Base-by-base conservation (phyloP, 2,113 vertebrate genomes). In the Lates calcarifer region DNA sequence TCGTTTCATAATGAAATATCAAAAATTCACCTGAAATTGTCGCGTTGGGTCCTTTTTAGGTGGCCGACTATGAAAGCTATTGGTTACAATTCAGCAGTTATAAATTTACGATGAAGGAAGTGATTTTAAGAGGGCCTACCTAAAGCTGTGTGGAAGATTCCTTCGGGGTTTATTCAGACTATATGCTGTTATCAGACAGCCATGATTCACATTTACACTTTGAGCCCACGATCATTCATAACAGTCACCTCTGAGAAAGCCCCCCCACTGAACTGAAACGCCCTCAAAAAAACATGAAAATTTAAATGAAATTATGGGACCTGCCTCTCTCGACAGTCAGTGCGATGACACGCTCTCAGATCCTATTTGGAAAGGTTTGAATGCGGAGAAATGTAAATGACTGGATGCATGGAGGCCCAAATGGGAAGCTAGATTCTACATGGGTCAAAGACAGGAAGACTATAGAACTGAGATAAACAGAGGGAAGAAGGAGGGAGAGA, bases 341-440 rank as follows among this genome's bases (percentile, higher is more conserved):
- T 70, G 78, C 83, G 75, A 91, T 92, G 93, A 90, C 88, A 93
- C 89, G 91, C 91, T 90, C 90, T 93, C 91, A 90, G 84, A 84
- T 94, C 87, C 80, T 67, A 83, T 93, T 93, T 93, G 70, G 64
- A 71, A 47, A 53, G 69, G 74, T 86, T 66, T 90, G 84, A 91
- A 87, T 83, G 90, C 86, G 82, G 72, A 81, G 74, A 90, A 92
- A 90, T 89, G 86, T 88, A 92, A 90, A 88, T 87, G 83, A 78
- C 78, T 88, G 86, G 92, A 94, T 84, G 87, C 90, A 93, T 75
- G 85, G 82, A 92, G 84, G 78, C 87, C 83, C 87, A 91, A 93
- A 92, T 82, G 93, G 90, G 87, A 95, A 94, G 90, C 93, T 47
- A 22, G 82, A 93, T 93, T 94, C 86, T 89, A 91, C 94, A 94